A percentile compares a stretch with the other conserved stretches of the same genome.
Evolutionary conservation across 2,113 vertebrate species (phyloP).

Genomic region (Poeciliopsis retropinna): DNA sequence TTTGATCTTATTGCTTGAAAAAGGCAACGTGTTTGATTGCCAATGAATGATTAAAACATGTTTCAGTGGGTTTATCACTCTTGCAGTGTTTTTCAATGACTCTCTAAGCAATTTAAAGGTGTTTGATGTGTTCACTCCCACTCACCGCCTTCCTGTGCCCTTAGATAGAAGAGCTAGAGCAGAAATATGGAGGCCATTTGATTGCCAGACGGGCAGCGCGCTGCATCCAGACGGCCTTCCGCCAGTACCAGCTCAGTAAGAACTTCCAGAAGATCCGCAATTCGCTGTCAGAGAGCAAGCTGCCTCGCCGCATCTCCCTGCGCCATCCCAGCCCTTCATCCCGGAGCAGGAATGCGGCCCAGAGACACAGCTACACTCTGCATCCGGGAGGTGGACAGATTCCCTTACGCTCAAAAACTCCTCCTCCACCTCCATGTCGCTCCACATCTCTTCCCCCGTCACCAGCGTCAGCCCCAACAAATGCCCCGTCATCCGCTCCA

Average conservation of each 20-base stretch:
- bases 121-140: conserved; percentile 34
- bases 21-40: conserved; percentile 30
- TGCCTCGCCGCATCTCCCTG: conserved; percentile 94
- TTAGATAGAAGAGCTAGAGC: conserved; percentile 98
- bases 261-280: conserved; percentile 99
- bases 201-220: conserved; percentile 94
- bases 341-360: conserved; percentile 56
- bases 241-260: conserved; percentile 99
- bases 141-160: conserved; percentile 10
- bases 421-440: conserved; percentile 81
- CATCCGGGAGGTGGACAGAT: conserved; percentile 69
- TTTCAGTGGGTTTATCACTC: conserved; percentile 32
- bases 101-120: conserved; percentile 42
- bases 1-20: conserved; percentile 42
- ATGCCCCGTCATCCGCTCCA: conserved; percentile 5
- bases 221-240: conserved; percentile 97
- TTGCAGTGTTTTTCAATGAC: conserved; percentile 17
- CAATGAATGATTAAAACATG: conserved; percentile 40
- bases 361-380: conserved; percentile 76
- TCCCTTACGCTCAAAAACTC: conserved; percentile 74
- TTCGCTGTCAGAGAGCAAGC: conserved; percentile 94
- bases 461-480: conserved; percentile 75
- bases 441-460: conserved; percentile 89
- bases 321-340: conserved; percentile 82
- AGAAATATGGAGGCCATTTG: conserved; percentile 96